Conservation (phyloP, 2,797 vertebrate species). For the Perdix hodgsoniae region DNA sequence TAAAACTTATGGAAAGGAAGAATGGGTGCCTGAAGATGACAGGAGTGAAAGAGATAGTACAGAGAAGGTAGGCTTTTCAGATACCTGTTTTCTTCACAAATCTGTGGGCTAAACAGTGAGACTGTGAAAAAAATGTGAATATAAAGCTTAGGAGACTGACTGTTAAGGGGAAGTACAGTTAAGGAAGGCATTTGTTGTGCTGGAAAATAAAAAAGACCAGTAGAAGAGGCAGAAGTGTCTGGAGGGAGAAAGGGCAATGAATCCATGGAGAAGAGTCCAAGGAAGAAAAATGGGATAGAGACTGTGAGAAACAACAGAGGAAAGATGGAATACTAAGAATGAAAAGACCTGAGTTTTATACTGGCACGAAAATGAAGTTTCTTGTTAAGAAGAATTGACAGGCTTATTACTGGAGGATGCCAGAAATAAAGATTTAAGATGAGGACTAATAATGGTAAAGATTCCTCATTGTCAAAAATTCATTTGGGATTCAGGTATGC, state of each 20-base stretch:
- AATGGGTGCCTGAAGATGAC: background rate
- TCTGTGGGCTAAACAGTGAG: background rate
- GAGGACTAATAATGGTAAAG: background rate
- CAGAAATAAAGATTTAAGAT: conserved; percentile 5
- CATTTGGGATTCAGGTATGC: background rate
- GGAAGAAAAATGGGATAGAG: background rate
- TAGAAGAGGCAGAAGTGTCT: background rate
- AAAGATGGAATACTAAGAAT: background rate
- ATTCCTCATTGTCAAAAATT: background rate
- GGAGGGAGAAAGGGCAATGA: too few relatives aligned
- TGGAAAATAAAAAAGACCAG: background rate
- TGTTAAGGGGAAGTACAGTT: background rate
- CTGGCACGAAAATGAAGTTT: background rate
- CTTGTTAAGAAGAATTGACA: background rate
- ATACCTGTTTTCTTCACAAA: background rate
- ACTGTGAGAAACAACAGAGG: background rate
- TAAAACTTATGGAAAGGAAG: background rate
- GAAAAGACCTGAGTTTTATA: background rate
- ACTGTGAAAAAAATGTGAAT: background rate
- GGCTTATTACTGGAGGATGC: background rate
- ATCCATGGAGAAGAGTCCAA: background rate
- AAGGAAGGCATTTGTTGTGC: background rate
- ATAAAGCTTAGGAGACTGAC: background rate
- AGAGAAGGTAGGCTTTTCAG: background rate
- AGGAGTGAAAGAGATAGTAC: background rate